phyloP scores from a whole-genome alignment of 2,113 vertebrate genomes.

The Crypturellus undulatus region DNA sequence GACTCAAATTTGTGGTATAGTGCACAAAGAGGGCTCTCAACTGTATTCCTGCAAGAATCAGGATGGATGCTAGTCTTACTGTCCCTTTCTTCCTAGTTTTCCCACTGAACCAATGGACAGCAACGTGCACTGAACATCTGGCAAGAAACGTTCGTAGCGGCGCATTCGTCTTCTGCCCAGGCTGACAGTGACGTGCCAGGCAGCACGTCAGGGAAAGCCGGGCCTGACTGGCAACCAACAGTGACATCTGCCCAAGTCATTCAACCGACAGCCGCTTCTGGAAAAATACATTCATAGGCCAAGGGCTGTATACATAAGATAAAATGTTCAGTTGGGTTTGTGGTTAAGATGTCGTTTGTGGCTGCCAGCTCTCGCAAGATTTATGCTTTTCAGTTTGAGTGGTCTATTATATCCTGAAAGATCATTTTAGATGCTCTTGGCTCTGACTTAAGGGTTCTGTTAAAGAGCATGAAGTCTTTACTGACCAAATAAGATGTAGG shows the following conservation, averaged over 20 bases:
- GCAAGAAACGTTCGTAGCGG: not conserved
- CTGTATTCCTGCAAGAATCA: not conserved
- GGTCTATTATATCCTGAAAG: not conserved
- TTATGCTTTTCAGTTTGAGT: not conserved
- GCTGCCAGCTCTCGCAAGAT: not conserved
- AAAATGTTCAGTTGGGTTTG: constrained; percentile 50
- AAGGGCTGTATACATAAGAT: constrained; percentile 26
- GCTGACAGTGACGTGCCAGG: not conserved
- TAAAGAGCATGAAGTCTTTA: not conserved
- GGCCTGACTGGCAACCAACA: accelerated
- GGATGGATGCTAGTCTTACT: not conserved
- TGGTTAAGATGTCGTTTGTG: not conserved
- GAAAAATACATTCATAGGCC: not conserved
- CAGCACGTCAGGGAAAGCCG: not conserved
- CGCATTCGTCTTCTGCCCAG: not conserved
- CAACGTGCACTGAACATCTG: not conserved
- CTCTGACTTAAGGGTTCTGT: not conserved
- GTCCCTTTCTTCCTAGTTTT: not conserved
- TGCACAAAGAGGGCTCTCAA: not conserved
- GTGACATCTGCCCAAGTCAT: not conserved
- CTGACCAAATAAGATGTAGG: not conserved
- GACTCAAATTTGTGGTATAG: not conserved
- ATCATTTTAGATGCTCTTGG: not conserved
- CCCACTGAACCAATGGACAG: not conserved
- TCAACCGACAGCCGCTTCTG: not conserved